Evolutionary conservation across 2,113 vertebrate genomes (phyloP), one percentile per base, ranked within the genome.

Genomic region (Chaetodon trifascialis): DNA sequence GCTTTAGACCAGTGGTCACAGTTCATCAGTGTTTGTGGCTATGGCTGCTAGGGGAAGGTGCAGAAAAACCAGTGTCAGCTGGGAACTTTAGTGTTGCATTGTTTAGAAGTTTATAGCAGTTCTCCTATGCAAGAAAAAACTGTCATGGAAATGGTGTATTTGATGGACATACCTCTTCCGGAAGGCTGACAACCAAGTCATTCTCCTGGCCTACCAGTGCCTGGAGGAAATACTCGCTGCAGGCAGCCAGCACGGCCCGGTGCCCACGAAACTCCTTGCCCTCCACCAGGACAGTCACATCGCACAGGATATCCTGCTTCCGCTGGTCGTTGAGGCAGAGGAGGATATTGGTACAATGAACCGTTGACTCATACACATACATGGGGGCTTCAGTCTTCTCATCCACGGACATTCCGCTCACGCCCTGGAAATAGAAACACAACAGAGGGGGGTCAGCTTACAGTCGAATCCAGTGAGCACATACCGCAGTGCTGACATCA

Each of bases 401-500:
- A 99, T 98, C 97, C 97, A 98, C 96, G 96, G 98, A 99, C 98
- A 99, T 99, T 95, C 97, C 98, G 97, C 97, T 98, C 95, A 97
- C 96, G 96, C 97, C 97, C 98, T 99, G 95, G 80, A 86, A 95
- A 95, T 80, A 95, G 46, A 97, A 92, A 88, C 85, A 92, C 80
- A 92, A 92, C 84, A 94, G 85, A 90, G 87, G 60, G 79, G 72
- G 81, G 83, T 94, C 83, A 90, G 85, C 25, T 91, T 88, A 82
- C 71, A 88, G 73, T 58, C 74, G 30, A 71, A 64, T 58, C 59
- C 73, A 49, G 65, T 2, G 55, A 90, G 85, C 34, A 9, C 91
- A 94, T 91, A 85, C 86, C 89, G 60, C 60, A 82, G 80, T 70
- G 78, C 83, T 91, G 89, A 91, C 83, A 92, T 87, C 89, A 93